Percentiles rank a stretch among this genome's conserved stretches.
Evolutionary conservation across 2,888 invertebrate genomes (phyloP).

Genomic region (Stomorhina lunata): DNA sequence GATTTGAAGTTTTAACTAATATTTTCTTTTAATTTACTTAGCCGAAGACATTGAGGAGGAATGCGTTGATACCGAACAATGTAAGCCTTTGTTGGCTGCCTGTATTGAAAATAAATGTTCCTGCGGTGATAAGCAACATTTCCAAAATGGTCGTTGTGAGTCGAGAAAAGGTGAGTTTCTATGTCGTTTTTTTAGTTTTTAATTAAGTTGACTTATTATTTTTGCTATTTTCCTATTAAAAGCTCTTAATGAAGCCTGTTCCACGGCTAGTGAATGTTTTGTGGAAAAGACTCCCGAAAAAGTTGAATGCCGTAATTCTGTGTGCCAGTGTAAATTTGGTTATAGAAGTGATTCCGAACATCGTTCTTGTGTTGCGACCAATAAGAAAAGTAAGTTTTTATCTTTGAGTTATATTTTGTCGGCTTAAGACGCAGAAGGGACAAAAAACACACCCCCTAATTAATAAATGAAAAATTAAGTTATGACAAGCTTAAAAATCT

Average conservation of each 20-base stretch:
- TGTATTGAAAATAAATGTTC: constrained; percentile 76
- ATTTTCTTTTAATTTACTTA: constrained; percentile 50
- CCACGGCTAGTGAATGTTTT: constrained; percentile 76
- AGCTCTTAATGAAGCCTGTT: constrained; percentile 75
- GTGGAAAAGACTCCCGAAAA: constrained; percentile 75
- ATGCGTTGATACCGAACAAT: constrained; percentile 78
- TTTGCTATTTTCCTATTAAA: constrained; percentile 53
- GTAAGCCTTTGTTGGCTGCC: constrained; percentile 77
- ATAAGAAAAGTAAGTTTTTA: constrained; percentile 74
- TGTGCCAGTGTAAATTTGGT: constrained; percentile 78
- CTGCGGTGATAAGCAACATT: constrained; percentile 75
- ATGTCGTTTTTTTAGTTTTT: neutral
- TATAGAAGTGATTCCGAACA: constrained; percentile 72
- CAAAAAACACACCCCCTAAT: no score
- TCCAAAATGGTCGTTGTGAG: constrained; percentile 74
- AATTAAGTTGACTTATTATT: neutral
- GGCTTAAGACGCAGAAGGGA: no score
- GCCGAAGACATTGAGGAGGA: constrained; percentile 76
- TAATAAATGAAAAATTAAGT: no score
- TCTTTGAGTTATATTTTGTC: no score
- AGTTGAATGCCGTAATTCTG: constrained; percentile 78
- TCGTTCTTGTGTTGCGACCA: constrained; percentile 74
- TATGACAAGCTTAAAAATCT: no score
- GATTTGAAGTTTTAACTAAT: neutral
- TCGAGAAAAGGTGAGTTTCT: constrained; percentile 72